Evolutionary conservation across 2,888 invertebrate genomes (phyloP).

Genomic region (Mystacides longicornis): DNA sequence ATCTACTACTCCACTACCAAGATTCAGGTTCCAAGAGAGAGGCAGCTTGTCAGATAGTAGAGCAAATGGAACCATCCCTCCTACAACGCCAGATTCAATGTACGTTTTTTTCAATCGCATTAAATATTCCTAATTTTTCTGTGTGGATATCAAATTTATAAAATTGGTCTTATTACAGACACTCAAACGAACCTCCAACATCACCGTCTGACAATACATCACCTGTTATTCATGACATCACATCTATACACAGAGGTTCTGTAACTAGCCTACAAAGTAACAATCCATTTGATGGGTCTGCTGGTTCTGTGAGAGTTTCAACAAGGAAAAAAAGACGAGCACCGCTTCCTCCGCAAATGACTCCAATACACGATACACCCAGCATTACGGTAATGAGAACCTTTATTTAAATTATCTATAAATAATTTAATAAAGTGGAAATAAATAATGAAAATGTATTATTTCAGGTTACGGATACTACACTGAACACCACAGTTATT

Average conservation of each 20-base stretch:
- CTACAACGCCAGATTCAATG: constrained; percentile 7
- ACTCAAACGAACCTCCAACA: constrained; percentile 8
- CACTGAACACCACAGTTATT: constrained; percentile 7
- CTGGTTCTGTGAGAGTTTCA: constrained; percentile 44
- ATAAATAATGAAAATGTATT: not conserved
- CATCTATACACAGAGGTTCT: constrained; percentile 44
- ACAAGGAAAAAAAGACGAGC: constrained; percentile 58
- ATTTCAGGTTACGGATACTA: constrained; percentile 22
- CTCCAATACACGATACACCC: constrained; percentile 25
- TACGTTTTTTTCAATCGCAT: too few species aligned
- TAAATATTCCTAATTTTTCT: too few species aligned
- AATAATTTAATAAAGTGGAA: not conserved
- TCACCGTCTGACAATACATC: not conserved
- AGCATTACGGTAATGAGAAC: constrained; percentile 19
- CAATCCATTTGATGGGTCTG: constrained; percentile 52
- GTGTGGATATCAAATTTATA: too few species aligned
- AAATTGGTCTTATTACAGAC: constrained; percentile 8
- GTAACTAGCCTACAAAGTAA: constrained; percentile 50
- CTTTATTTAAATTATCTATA: not conserved
- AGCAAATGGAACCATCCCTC: not conserved
- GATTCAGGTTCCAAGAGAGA: constrained; percentile 47
- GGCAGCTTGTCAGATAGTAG: constrained; percentile 37
- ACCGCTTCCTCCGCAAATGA: constrained; percentile 45
- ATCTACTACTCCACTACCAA: constrained; percentile 49
- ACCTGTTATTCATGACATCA: constrained; percentile 10